Evolutionary conservation across 2,888 invertebrate genomes (phyloP), one percentile per base, ranked within the genome.

Genomic region (Gymnocheta viridis): DNA sequence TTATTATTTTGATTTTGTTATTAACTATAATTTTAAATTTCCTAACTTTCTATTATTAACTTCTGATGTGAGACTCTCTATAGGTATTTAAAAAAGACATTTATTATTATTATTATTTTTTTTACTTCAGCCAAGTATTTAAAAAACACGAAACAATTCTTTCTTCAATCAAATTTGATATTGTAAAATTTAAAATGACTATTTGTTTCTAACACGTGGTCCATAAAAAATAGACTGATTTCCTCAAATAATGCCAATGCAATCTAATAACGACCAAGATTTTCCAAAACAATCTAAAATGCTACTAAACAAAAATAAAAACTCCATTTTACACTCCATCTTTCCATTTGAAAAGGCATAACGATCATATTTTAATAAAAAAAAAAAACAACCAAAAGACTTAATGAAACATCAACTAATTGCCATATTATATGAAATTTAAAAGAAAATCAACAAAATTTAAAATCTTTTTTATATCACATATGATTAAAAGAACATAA

Each of bases 161-260:
- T 70, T 81, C 77, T 77, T 81, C 2, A 78, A 76, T 4, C 47
- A 69, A 81, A 73, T 73, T 84, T 27, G 47, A 73, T 81, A 81
- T 84, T 78, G 64, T 77, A 69, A 78, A 73, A 62, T 35, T 56
- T 10, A 64, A 72, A 78, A 67, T 35, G 67, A 47, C 38, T 44
- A 58, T 58, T 35, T 27, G 2, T 29, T 62, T 58, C 6, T 19
- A 6, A 35, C 29, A 49, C n/a, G 10, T 41, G 49, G 66, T 62
- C 69, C 60, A 73, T 67, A 62, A 81, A 72, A 77, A 78, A 81
- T 78, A 81, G 84, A 84, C 84, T 84, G 84, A 81, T 84, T 62
- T 70, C 74, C 69, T 69, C 35, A 62, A 64, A 72, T 51, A 74
- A 80, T 72, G 67, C 70, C 74, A 76, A 83, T 66, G 78, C 81